Conservation (phyloP, 2,113 vertebrate genomes). For the Pagrus major region DNA sequence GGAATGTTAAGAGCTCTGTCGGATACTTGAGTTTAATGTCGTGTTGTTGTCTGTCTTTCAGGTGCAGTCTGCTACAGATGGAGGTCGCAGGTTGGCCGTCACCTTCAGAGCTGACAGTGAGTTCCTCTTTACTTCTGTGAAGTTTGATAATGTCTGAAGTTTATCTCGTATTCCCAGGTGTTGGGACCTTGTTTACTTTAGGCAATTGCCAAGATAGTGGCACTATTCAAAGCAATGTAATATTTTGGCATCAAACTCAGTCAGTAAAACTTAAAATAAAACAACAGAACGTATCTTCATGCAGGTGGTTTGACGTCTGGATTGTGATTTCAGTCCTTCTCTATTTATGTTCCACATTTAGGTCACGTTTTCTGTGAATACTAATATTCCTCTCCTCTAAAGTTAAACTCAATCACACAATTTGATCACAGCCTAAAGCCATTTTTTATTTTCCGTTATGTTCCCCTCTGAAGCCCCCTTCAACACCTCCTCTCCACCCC, state of each 20-base stretch:
- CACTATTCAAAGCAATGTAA: neutral
- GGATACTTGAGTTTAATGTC: neutral
- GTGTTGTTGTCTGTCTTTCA: conserved; percentile 32
- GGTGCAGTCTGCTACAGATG: conserved; percentile 76
- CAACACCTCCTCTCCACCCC: neutral
- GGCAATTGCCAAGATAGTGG: neutral
- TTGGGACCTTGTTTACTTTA: neutral
- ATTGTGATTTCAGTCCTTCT: neutral
- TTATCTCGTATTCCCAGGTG: neutral
- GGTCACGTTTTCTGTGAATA: neutral
- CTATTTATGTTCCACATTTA: neutral
- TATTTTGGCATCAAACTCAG: conserved; percentile 1
- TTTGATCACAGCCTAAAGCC: neutral
- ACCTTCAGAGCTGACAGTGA: conserved; percentile 85
- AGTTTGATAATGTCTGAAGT: neutral
- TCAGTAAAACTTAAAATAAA: no score
- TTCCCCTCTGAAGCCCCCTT: neutral
- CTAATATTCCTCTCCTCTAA: neutral
- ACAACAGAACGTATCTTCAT: neutral
- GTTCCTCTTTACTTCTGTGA: conserved; percentile 33
- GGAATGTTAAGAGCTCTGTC: neutral
- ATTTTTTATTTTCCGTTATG: neutral
- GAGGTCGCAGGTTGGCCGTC: conserved; percentile 70
- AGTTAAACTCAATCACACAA: neutral
- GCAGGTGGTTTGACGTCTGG: neutral